Evolutionary conservation across 2,113 vertebrate genomes (phyloP).

Genomic region (Epinephelus fuscoguttatus): DNA sequence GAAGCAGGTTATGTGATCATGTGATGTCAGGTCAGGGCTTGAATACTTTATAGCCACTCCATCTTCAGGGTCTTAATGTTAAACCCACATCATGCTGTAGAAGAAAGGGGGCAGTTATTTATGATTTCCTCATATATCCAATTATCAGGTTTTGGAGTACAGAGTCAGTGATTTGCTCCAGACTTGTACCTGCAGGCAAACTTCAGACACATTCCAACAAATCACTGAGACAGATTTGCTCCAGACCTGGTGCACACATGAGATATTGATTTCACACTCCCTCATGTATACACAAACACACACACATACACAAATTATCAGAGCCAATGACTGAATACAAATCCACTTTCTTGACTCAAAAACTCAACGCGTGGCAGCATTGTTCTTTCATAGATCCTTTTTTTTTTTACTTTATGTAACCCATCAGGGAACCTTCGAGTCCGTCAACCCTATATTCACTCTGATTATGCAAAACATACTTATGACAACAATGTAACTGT

Average conservation of each 20-base stretch:
- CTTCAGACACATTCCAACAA: slow-evolving; percentile 35
- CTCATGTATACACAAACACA: slow-evolving; percentile 9
- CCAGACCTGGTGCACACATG: slow-evolving; percentile 12
- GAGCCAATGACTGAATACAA: slow-evolving; percentile 12
- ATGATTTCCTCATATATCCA: slow-evolving; percentile 37
- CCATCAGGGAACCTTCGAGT: neutral
- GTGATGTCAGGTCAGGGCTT: neutral
- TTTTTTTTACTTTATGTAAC: no score
- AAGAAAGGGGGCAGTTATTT: slow-evolving; percentile 4
- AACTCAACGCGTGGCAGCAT: neutral
- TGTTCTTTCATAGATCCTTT: neutral
- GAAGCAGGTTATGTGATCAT: neutral
- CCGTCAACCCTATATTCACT: neutral
- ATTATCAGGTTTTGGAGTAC: slow-evolving; percentile 35
- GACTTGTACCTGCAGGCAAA: slow-evolving; percentile 35
- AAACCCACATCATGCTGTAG: neutral
- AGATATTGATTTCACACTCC: slow-evolving; percentile 34
- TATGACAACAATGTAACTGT: neutral
- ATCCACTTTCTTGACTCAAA: neutral
- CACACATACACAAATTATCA: slow-evolving; percentile 3
- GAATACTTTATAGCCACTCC: neutral
- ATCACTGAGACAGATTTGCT: slow-evolving; percentile 37
- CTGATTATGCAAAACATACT: neutral
- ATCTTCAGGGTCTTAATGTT: neutral
- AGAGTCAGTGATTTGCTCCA: slow-evolving; percentile 27